Evolutionary conservation across 2,888 invertebrate genomes (phyloP), one percentile per base, ranked within the genome.

Genomic region (Augiades crinisus): DNA sequence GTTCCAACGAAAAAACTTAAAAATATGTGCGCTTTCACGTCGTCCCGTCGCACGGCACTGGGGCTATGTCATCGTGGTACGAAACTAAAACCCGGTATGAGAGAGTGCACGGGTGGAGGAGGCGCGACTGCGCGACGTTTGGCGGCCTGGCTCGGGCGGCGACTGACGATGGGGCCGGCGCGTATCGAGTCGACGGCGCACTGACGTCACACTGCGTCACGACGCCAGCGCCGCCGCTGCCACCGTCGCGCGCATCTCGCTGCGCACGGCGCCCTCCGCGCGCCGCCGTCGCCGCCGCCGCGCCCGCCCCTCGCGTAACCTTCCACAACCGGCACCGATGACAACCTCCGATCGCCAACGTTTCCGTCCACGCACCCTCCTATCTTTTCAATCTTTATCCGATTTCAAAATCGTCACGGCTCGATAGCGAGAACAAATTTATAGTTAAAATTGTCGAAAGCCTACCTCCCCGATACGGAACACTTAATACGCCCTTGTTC

Each of bases 141-240:
- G 75, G 76, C 78, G 84, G 84, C 84, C 84, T 83, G 86, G 75
- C 78, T 80, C 84, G 86, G 84, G 86, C 86, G 88, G 90, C 90
- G 90, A 91, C 89, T 90, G 91, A 83, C 85, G 90, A 80, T 83
- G 84, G 89, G 85, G 85, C 87, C 90, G 86, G 85, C 83, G 84
- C 89, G 90, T 91, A 91, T 91, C 88, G 91, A 92, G 91, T 90
- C 92, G 91, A 91, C 91, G 90, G 91, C 91, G 87, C 91, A 91
- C 91, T 92, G 92, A 92, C 92, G 92, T 92, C 92, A 92, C 91
- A 92, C 92, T 92, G 92, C 92, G 91, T 91, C 91, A 89, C 91
- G 83, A 84, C 83, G 85, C 81, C 82, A 82, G 82, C 87, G 85
- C 84, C 82, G 85, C 84, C 81, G 75, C 77, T 65, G 70, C 72